Evolutionary conservation across 2,888 invertebrate species (phyloP).

Genomic region (Phengaris alcon): DNA sequence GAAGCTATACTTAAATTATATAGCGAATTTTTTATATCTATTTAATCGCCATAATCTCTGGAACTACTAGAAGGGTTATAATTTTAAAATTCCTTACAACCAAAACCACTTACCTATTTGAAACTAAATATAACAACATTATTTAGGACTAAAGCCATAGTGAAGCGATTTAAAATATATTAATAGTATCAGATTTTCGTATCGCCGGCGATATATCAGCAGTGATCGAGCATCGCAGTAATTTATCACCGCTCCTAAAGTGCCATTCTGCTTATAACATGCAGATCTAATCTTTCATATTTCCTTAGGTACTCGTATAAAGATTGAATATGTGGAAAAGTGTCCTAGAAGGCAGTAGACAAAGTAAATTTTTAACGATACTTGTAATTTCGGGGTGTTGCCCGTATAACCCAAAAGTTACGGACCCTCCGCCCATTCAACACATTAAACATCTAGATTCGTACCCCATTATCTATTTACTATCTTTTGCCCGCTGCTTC

Average conservation of each 20-base stretch:
- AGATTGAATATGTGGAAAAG: not conserved
- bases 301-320: not conserved
- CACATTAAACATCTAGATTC: not conserved
- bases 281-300: not conserved
- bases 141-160: conserved; percentile 5
- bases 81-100: not conserved
- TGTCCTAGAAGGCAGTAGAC: not conserved
- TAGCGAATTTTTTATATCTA: too few relatives aligned
- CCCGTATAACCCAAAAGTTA: not conserved
- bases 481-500: too few relatives aligned
- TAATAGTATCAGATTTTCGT: conserved; percentile 16
- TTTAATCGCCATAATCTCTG: too few relatives aligned
- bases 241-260: conserved; percentile 20
- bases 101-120: not conserved
- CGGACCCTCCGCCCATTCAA: not conserved
- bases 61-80: too few relatives aligned
- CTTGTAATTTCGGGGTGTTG: too few relatives aligned
- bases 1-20: too few relatives aligned
- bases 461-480: too few relatives aligned
- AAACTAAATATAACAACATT: not conserved
- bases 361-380: not conserved
- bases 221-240: not conserved
- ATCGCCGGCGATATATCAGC: conserved; percentile 21
- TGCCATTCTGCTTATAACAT: conserved; percentile 18
- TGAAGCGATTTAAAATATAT: conserved; percentile 14